Conservation (phyloP, 1,140 invertebrate genomes). For the Leptoteleia sp. region DNA sequence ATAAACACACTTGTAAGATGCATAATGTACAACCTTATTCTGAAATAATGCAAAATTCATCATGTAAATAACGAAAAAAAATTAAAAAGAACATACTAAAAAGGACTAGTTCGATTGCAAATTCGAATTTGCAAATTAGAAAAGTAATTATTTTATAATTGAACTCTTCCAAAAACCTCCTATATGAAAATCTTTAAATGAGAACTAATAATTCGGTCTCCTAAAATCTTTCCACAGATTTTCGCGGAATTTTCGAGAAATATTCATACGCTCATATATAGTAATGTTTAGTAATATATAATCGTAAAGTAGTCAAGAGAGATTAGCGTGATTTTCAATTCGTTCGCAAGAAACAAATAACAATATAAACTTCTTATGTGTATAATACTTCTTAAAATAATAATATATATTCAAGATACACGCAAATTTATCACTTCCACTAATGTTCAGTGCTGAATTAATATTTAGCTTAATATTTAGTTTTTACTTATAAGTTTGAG, state of each 20-base stretch:
- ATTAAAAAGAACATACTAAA: not conserved
- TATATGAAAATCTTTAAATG: not conserved
- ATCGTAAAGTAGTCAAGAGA: constrained; percentile 19
- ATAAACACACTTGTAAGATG: no score
- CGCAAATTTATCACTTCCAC: no score
- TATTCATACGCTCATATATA: constrained; percentile 15
- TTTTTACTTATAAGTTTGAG: no score
- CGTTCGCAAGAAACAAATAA: not conserved
- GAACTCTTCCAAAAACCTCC: constrained; percentile 1
- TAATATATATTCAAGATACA: not conserved
- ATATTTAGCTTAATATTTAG: no score
- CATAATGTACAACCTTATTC: no score
- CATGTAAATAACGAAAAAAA: not conserved
- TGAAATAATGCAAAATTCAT: no score
- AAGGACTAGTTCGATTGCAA: constrained; percentile 3
- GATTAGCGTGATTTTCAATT: not conserved
- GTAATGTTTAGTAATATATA: constrained; percentile 23
- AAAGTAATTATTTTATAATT: not conserved
- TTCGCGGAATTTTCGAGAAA: constrained; percentile 1
- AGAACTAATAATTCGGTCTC: not conserved
- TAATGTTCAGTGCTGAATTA: no score
- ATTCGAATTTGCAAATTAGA: not conserved
- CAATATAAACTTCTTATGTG: not conserved
- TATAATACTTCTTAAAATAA: not conserved
- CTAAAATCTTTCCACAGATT: constrained; percentile 9